phyloP scores from a whole-genome alignment of 2,888 invertebrate species.

The Mythimna albipuncta region DNA sequence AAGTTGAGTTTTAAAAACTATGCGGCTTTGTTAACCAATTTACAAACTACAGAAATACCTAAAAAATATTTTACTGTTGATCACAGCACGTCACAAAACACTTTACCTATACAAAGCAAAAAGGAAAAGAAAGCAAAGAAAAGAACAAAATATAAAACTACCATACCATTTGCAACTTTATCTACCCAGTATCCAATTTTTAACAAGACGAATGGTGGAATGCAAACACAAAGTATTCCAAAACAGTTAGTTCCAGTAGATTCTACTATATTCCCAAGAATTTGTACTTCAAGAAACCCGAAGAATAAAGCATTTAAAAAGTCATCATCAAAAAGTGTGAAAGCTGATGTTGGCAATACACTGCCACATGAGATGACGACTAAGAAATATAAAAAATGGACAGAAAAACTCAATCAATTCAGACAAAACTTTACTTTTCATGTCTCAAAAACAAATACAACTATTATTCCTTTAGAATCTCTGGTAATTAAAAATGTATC shows the following conservation, averaged over 20 bases:
- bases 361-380: neutral
- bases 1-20: conserved; percentile 3
- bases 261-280: neutral
- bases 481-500: neutral
- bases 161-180: neutral
- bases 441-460: neutral
- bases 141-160: neutral
- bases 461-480: neutral
- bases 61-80: neutral
- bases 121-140: neutral
- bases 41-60: too few relatives aligned
- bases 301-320: neutral
- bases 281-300: neutral
- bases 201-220: neutral
- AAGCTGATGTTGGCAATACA: neutral
- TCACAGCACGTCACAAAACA: neutral
- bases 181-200: neutral
- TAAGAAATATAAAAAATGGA: neutral
- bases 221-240: neutral
- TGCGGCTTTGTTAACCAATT: neutral
- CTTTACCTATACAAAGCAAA: neutral
- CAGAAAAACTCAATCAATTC: neutral
- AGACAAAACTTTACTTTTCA: neutral
- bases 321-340: neutral
- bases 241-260: conserved; percentile 1